Percentiles rank a stretch among this genome's conserved stretches.
Conservation (phyloP, 2,888 invertebrate genomes). For the Heteromurus nitidus region DNA sequence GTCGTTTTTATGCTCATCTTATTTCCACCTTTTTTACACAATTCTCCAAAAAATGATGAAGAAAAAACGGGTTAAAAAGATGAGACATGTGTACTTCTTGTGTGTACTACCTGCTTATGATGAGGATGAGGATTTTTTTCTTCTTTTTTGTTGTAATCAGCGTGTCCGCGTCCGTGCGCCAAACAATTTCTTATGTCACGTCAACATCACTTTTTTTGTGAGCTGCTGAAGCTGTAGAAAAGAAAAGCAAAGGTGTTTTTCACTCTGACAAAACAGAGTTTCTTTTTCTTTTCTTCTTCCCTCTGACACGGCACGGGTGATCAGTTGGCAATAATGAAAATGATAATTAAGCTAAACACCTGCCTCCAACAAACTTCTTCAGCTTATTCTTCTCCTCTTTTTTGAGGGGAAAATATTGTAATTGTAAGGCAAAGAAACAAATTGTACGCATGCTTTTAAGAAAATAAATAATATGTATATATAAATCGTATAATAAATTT, state of each 20-base stretch:
- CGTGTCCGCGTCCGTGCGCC: slow-evolving; percentile 20
- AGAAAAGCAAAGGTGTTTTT: slow-evolving; percentile 42
- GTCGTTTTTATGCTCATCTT: slow-evolving; percentile 31
- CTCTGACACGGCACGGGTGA: slow-evolving; percentile 31
- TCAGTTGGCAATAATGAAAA: slow-evolving; percentile 50
- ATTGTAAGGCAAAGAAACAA: slow-evolving; percentile 25
- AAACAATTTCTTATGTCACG: slow-evolving; percentile 22
- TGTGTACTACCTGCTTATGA: background rate
- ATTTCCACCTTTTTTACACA: slow-evolving; percentile 25
- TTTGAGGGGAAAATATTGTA: slow-evolving; percentile 35
- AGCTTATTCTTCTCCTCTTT: no score
- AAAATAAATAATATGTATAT: slow-evolving; percentile 18
- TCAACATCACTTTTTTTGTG: slow-evolving; percentile 1
- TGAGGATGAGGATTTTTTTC: no score
- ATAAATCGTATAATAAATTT: no score
- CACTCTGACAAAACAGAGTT: background rate
- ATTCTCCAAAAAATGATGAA: slow-evolving; percentile 20
- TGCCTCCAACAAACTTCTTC: no score
- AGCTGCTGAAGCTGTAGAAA: slow-evolving; percentile 26
- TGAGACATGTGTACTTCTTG: slow-evolving; percentile 2
- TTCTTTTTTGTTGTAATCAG: slow-evolving; percentile 1
- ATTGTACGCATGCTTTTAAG: slow-evolving; percentile 4
- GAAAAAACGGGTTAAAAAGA: background rate
- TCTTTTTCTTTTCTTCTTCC: slow-evolving; percentile 12
- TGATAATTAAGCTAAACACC: slow-evolving; percentile 61